phyloP scores from a whole-genome alignment of 2,888 invertebrate species.

The Nephrotoma appendiculata region DNA sequence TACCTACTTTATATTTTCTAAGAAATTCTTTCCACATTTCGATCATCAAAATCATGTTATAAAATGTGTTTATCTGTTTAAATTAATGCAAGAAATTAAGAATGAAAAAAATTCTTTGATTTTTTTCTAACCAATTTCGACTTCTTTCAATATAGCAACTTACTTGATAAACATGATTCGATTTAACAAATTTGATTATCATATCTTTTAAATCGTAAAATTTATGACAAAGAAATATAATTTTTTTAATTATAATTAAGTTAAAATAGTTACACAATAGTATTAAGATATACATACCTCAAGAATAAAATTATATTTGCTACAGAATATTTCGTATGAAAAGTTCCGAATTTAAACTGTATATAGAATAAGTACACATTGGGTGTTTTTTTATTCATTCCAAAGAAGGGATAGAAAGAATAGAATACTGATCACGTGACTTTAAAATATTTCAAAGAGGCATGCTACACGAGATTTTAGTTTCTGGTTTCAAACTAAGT shows the following conservation, averaged over 20 bases:
- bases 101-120: neutral
- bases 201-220: neutral
- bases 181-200: neutral
- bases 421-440: too few relatives aligned
- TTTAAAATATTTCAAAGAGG: too few relatives aligned
- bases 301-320: neutral
- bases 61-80: neutral
- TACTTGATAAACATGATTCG: too few relatives aligned
- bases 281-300: neutral
- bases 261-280: neutral
- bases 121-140: neutral
- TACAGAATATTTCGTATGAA: neutral
- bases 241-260: neutral
- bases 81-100: neutral
- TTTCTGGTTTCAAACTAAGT: too few relatives aligned
- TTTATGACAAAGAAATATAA: neutral
- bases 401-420: too few relatives aligned
- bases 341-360: neutral
- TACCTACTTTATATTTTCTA: neutral
- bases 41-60: neutral
- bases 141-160: neutral
- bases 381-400: too few relatives aligned
- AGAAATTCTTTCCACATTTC: neutral
- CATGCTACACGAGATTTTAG: too few relatives aligned
- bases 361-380: neutral